Base-by-base conservation (phyloP, 2,888 invertebrate species). In the Sinelater perroti region DNA sequence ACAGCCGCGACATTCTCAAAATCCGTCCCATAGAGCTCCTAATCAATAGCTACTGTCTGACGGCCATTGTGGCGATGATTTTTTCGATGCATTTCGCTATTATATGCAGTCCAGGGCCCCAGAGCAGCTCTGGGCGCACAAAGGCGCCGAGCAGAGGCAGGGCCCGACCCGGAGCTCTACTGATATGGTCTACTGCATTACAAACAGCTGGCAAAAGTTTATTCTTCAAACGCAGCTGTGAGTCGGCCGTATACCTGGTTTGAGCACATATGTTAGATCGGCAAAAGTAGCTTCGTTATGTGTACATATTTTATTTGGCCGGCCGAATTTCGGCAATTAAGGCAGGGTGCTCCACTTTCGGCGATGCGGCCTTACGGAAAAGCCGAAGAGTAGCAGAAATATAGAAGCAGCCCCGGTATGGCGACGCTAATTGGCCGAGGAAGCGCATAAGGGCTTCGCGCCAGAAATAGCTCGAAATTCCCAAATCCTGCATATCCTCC, bases 201-300 rank as follows among this genome's bases (percentile, higher is more conserved):
- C 70, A 74, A 78, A 78, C 78, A 78, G 78, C 78, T 78, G 78
- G 78, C 77, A 74, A 74, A 75, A 77, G 76, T 78, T 77, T 78
- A 78, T 78, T 78, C 78, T 77, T 73, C 74, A 75, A 73, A 71
- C 71, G 78, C 78, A 78, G 78, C 78, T 78, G 78, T 77, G 71
- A 72, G 67, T 63, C 61, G 66, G 61, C 61, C 68, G 65, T 68
- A 69, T 70, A 70, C 70, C 70, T 70, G 70, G 68, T 66, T 64
- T 64, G 66, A 58, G 62, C 71, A 70, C 67, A 72, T 72, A 72
- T 72, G 72, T 69, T 68, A 65, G 63, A 62, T 64, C 64, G 65
- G 66, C 67, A 66, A 67, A 67, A 63, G 68, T 66, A 67, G 68
- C 67, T 67, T 56, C 50, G 47, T 58, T 59, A 40, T 56, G 33